These are phyloP conservation scores for Andricus curvator DNA, from an alignment of 2,888 invertebrate species.

Conservation along the genomic window DNA sequence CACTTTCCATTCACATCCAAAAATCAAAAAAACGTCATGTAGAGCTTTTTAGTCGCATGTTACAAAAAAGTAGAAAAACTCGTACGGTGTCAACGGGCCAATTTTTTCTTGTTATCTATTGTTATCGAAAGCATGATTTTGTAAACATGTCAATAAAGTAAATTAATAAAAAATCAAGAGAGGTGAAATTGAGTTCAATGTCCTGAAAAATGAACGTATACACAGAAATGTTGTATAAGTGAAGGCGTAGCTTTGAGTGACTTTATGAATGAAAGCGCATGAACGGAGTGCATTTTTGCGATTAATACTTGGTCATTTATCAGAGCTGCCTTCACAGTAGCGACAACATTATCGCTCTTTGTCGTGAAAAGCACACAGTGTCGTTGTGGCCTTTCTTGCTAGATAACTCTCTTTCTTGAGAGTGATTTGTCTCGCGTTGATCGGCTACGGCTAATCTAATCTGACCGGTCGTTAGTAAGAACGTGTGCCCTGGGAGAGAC, in stretches of 20 bases:
- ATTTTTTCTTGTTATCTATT: too few species aligned
- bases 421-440: slow-evolving; percentile 53
- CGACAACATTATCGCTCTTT: not conserved
- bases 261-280: slow-evolving; percentile 26
- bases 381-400: not conserved
- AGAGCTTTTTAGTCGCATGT: too few species aligned
- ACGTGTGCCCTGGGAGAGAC: slow-evolving; percentile 6
- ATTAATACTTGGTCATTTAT: slow-evolving; percentile 29
- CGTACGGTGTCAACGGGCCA: too few species aligned
- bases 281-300: slow-evolving; percentile 49
- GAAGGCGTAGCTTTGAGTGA: not conserved
- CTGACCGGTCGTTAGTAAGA: slow-evolving; percentile 50
- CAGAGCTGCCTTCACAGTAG: slow-evolving; percentile 7
- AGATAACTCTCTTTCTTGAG: slow-evolving; percentile 38
- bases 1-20: too few species aligned
- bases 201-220: not conserved
- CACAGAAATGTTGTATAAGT: not conserved
- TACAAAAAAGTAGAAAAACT: too few species aligned
- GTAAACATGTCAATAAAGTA: not conserved
- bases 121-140: too few species aligned
- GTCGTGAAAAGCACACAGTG: not conserved
- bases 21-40: too few species aligned
- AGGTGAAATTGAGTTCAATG: not conserved
- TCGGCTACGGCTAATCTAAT: slow-evolving; percentile 51
- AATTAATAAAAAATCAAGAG: not conserved